A percentile compares a stretch with the other conserved stretches of the same genome.
Evolutionary conservation across 2,113 vertebrate genomes (phyloP).

Genomic region (Monarcha castaneiventris): DNA sequence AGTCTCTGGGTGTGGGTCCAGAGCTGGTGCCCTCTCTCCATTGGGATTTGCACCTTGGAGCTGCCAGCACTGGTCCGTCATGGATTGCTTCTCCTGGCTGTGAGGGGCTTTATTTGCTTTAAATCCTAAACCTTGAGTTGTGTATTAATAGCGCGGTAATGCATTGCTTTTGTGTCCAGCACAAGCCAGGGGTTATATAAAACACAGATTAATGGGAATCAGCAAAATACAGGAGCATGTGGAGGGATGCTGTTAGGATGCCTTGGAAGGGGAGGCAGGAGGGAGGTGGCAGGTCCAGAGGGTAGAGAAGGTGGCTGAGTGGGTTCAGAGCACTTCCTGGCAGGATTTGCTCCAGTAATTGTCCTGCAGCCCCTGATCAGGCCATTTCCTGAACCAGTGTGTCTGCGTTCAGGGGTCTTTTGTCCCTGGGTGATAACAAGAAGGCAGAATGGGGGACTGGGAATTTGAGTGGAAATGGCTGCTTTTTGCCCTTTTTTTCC

Average conservation of each 20-base stretch:
- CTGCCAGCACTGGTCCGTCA: neutral
- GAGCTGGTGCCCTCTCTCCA: neutral
- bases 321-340: neutral
- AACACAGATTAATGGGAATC: slow-evolving; percentile 32
- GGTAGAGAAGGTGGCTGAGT: neutral
- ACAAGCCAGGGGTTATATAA: neutral
- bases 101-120: neutral
- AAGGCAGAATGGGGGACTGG: neutral
- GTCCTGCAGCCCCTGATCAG: neutral
- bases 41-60: neutral
- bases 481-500: accelerated
- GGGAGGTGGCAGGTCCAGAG: neutral
- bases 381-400: neutral
- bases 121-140: neutral
- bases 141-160: neutral
- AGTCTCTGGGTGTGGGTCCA: neutral
- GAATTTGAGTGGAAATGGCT: neutral
- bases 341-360: neutral
- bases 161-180: neutral
- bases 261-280: neutral
- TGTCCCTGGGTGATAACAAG: neutral
- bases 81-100: neutral
- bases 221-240: neutral
- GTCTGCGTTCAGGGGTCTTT: neutral
- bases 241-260: neutral